A percentile compares a stretch with the other conserved stretches of the same genome.
Evolutionary conservation across 2,113 vertebrate genomes (phyloP).

Genomic region (Hypanus sabinus): DNA sequence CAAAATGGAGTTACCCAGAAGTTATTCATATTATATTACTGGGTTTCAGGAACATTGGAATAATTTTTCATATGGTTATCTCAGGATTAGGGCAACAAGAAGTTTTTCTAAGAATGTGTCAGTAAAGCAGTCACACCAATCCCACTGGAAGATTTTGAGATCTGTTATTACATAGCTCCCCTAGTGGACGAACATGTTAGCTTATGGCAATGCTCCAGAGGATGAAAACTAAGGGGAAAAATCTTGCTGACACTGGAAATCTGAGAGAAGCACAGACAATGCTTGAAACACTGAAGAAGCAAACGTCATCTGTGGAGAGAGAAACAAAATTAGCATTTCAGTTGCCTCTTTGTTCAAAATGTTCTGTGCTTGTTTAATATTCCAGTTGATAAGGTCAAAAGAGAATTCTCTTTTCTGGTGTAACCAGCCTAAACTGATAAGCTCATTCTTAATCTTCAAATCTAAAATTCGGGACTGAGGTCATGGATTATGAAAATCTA

Average conservation of each 20-base stretch:
- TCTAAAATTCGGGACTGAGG: neutral
- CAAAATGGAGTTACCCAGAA: neutral
- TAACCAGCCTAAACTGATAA: neutral
- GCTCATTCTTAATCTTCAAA: neutral
- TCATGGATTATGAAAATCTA: neutral
- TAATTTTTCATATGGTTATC: neutral
- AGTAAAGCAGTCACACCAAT: neutral
- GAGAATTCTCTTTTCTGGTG: neutral
- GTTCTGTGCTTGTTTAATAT: neutral
- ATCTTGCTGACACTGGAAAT: too few species aligned
- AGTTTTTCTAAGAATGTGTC: too few species aligned
- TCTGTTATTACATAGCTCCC: neutral
- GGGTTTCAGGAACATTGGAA: neutral
- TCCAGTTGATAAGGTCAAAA: neutral
- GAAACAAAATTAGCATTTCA: too few species aligned
- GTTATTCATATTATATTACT: neutral
- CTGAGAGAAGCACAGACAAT: too few species aligned
- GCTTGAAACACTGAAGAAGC: too few species aligned
- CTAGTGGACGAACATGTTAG: neutral
- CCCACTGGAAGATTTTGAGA: neutral
- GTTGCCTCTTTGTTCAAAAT: too few species aligned
- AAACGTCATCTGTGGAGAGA: too few species aligned
- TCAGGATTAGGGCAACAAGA: neutral
- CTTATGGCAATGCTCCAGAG: neutral
- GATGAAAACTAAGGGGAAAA: neutral